These are phyloP conservation scores for Rhagologus leucostigma DNA, from an alignment of 2,113 vertebrate species.

Conservation along the genomic window DNA sequence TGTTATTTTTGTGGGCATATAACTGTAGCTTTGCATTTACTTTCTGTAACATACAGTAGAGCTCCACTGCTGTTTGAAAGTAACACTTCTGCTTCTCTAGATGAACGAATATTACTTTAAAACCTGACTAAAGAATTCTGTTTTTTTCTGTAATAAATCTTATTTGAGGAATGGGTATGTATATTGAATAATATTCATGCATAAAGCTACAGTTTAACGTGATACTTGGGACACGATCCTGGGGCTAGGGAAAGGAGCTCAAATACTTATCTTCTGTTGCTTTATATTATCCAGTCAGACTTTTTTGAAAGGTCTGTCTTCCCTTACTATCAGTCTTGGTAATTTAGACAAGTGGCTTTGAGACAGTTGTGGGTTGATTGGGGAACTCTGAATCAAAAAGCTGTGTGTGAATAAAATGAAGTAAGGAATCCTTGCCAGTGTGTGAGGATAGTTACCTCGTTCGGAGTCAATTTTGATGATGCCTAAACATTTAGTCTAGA, in stretches of 20 bases:
- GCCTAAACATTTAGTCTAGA: neutral
- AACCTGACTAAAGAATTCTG: neutral
- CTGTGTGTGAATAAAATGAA: neutral
- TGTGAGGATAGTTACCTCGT: neutral
- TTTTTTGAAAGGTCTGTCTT: neutral
- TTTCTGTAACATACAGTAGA: neutral
- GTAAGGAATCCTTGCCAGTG: neutral
- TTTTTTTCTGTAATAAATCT: neutral
- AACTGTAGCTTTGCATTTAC: neutral
- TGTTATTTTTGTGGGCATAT: neutral
- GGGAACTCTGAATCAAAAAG: neutral
- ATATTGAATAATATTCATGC: neutral
- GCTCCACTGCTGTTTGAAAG: neutral
- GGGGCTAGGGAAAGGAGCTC: neutral
- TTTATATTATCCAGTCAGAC: neutral
- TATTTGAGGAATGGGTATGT: neutral
- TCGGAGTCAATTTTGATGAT: neutral
- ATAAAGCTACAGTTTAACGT: neutral
- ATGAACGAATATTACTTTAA: neutral
- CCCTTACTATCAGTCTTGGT: neutral
- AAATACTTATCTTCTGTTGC: neutral
- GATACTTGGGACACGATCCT: neutral
- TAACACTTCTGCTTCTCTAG: neutral
- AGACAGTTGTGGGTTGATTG: neutral
- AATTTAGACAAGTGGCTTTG: neutral